Base-by-base conservation (phyloP, 37 sponge, comb jelly and placozoan species). In the Theonella swinhoei region DNA sequence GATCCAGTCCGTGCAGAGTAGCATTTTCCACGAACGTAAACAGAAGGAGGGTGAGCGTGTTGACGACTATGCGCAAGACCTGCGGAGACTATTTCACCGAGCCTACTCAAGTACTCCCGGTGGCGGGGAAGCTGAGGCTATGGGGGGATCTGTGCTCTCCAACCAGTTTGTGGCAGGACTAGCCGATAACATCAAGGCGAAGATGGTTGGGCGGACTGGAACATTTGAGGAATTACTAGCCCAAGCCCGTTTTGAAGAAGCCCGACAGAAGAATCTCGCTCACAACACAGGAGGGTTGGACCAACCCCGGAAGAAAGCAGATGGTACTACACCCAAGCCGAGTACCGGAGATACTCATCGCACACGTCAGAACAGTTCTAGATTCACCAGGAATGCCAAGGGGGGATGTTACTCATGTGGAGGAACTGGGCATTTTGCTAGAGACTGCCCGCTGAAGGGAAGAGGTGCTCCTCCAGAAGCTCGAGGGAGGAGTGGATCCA, bases 41-140 rank as follows among this genome's bases (percentile, higher is more conserved):
- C 79, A 86, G 41, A 29, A 47, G 4, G 2, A 71, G 2, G 17
- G 8, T 1, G 87, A 86, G 25, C 7, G 32, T 0, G 87, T 86
- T 11, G 80, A 86, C 34, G 33, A 7, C 33, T 86, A 71, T 41
- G 87, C 87, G 0, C 87, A 86, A 40, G 87, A 86, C 24, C 74
- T 86, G 24, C 72, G 62, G 23, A 40, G 23, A 3, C 74, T 86
- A 4, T 86, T 78, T 24, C 31, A 72, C 34, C 58, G 39, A 40
- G 87, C 87, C 35, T 86, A 86, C 35, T 66, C 80, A 23, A 29
- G 30, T 14, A 39, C 73, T n/a, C 54, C 7, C 11, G 47, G 47
- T 24, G 79, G 79, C 8, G 30, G 67, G 2, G 84, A 83, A 65
- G 78, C 78, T 0, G 84, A 66, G 75, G 84, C 26, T 1, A 60